Conservation (phyloP, 2,797 vertebrate species). For the Choloepus didactylus region DNA sequence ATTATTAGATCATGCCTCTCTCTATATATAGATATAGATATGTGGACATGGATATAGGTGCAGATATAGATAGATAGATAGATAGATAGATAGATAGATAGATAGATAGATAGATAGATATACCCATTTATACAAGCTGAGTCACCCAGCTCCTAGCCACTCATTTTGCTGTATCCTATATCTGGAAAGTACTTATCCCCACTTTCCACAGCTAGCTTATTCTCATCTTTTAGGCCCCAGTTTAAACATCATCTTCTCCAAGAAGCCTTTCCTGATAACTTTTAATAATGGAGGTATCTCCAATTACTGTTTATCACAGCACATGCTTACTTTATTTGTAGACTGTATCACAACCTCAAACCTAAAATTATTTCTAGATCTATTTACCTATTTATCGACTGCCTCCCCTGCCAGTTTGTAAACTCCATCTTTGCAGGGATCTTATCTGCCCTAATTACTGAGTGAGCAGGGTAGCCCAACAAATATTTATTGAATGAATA, state of each 20-base stretch:
- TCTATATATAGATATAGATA: too few relatives aligned
- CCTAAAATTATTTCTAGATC: background rate
- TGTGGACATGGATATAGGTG: too few relatives aligned
- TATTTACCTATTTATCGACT: background rate
- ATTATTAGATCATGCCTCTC: background rate
- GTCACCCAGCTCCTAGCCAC: background rate
- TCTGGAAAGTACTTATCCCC: background rate
- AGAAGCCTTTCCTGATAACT: background rate
- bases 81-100: too few relatives aligned
- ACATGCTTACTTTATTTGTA: slow-evolving; percentile 22
- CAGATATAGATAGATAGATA: too few relatives aligned
- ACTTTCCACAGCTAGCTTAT: background rate
- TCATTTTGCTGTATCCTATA: background rate
- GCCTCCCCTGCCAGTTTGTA: background rate
- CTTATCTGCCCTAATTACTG: background rate
- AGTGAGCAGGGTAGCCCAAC: background rate
- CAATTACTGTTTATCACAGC: background rate
- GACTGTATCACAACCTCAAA: background rate
- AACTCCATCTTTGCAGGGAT: background rate
- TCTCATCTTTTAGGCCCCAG: background rate
- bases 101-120: too few relatives aligned
- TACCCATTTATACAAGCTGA: too few relatives aligned
- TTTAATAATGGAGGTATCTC: background rate
- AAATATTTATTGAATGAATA: slow-evolving; percentile 9
- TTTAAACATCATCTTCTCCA: background rate